Conservation (phyloP, 2,888 invertebrate species). For the Lithophane ornitopus region DNA sequence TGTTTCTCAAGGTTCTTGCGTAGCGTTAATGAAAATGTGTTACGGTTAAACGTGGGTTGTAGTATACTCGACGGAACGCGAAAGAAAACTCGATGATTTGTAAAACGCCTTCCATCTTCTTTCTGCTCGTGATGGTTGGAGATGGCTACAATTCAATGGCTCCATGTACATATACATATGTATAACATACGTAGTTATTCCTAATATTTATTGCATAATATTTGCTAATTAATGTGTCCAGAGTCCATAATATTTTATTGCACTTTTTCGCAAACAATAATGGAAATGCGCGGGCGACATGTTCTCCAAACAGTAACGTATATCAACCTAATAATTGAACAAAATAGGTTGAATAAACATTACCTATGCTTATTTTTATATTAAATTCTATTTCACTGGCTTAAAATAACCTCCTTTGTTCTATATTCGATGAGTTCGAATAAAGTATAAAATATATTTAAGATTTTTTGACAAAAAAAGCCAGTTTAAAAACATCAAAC, state of each 20-base stretch:
- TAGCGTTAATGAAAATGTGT: constrained; percentile 62
- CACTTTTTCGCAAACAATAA: constrained; percentile 10
- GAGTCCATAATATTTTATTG: constrained; percentile 7
- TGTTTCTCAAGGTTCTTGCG: constrained; percentile 63
- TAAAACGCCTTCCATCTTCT: constrained; percentile 4
- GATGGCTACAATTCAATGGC: constrained; percentile 36
- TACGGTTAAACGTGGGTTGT: constrained; percentile 40
- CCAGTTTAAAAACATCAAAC: too few relatives aligned
- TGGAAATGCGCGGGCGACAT: constrained; percentile 8
- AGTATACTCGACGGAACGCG: constrained; percentile 17
- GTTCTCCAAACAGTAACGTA: background rate
- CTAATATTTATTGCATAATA: background rate
- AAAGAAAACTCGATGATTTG: constrained; percentile 43
- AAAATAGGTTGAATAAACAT: background rate
- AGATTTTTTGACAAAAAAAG: too few relatives aligned
- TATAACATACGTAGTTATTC: too few relatives aligned
- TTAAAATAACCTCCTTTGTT: background rate
- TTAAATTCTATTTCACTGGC: background rate
- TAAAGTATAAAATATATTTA: too few relatives aligned
- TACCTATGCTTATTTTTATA: background rate
- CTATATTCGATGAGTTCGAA: background rate
- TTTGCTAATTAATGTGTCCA: background rate
- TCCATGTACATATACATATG: background rate
- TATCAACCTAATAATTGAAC: too few relatives aligned
- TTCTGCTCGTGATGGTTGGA: background rate